Evolutionary conservation across 2,888 invertebrate genomes (phyloP), one percentile per base, ranked within the genome.

Genomic region (Flexamia atlantica): DNA sequence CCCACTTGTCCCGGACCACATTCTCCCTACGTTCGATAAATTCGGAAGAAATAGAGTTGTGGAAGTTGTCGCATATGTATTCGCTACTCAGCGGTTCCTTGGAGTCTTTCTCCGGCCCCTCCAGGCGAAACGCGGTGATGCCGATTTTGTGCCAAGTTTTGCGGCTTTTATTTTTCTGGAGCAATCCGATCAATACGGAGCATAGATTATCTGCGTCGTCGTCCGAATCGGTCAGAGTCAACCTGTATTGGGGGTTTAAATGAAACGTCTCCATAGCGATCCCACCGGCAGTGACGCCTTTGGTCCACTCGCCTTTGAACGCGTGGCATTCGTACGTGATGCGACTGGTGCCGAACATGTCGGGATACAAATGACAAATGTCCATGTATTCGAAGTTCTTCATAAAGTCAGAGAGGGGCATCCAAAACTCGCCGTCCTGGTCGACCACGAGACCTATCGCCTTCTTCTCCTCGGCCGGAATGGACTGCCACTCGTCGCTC

Each of bases 61-160:
- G 14, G 17, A 64, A 64, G 3, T 64, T 25, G 3, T 28, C n/a
- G 1, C 4, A 1, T 12, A 28, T 64, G 64, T 28, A 64, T 14
- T 64, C 7, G 3, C 14, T 30, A 28, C 64, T 64, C 3, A 64
- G 14, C 1, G 64, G 25, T 64, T 25, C 14, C 2, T 28, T 64
- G 4, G 64, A 28, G 7, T 25, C 25, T 17, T 64, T 64, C 17
- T 64, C 64, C 5, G 64, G 64, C 12, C 30, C 64, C 17, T 64
- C 30, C 3, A 64, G 30, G 14, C 0, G 28, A 12, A 64, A 64
- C 1, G 64, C 64, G 14, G 64, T 64, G 28, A 64, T 30, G 10
- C 64, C 64, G 14, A 64, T 64, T 30, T 30, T 64, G 14, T 64
- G 64, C 64, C 64, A 64, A 2, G 30, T 17, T 64, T 64, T 28